A percentile compares a stretch with the other conserved stretches of the same genome.
Evolutionary conservation across 2,113 vertebrate species (phyloP).

Genomic region (Bos taurus): DNA sequence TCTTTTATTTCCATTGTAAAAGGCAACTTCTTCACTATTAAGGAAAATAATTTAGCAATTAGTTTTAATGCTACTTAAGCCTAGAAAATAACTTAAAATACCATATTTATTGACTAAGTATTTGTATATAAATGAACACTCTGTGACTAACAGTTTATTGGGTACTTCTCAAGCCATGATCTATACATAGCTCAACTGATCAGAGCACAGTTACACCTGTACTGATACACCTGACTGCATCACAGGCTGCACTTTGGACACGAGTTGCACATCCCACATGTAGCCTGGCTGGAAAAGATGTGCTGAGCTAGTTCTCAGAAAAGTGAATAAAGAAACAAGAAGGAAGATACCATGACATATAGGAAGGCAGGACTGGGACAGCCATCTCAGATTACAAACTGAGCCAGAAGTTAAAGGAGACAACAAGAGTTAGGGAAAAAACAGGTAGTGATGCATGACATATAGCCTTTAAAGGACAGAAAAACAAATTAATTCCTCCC

Average conservation of each 20-base stretch:
- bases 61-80: background rate
- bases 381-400: background rate
- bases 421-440: background rate
- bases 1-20: conserved; percentile 95
- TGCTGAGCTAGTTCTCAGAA: background rate
- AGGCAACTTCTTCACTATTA: conserved; percentile 97
- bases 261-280: background rate
- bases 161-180: background rate
- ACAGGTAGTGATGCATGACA: background rate
- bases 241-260: background rate
- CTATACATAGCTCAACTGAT: background rate
- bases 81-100: background rate
- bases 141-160: background rate
- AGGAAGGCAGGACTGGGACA: background rate
- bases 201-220: background rate
- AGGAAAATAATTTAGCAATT: conserved; percentile 29
- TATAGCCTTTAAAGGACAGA: background rate
- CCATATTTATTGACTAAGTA: background rate
- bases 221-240: background rate
- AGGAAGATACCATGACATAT: background rate
- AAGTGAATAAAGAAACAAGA: background rate
- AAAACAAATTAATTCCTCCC: background rate
- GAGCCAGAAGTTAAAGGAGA: background rate
- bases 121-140: background rate
- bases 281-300: background rate